Percentiles rank a stretch among this genome's conserved stretches.
Evolutionary conservation across 2,888 invertebrate species (phyloP).

Genomic region (Thymelicus acteon): DNA sequence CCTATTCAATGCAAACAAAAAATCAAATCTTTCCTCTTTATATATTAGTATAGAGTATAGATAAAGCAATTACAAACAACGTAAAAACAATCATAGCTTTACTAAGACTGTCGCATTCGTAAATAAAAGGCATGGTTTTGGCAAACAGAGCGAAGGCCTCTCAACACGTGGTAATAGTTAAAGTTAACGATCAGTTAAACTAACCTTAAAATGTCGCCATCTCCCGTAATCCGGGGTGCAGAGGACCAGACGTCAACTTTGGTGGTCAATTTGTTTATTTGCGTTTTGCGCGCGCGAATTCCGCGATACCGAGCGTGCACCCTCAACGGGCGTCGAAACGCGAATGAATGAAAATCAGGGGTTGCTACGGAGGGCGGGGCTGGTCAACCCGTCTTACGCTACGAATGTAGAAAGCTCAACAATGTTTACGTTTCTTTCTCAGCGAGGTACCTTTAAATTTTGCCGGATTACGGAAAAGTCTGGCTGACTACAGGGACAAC

Average conservation of each 20-base stretch:
- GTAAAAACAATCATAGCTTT: background rate
- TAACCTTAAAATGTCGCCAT: conserved; percentile 37
- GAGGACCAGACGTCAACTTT: conserved; percentile 24
- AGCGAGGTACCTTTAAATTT: conserved; percentile 30
- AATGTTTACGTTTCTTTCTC: conserved; percentile 18
- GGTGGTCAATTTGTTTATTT: conserved; percentile 60
- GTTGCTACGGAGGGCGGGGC: conserved; percentile 73
- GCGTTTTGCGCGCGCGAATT: conserved; percentile 53
- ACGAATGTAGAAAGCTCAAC: conserved; percentile 50
- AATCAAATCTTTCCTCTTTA: no score
- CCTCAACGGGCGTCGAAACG: conserved; percentile 54
- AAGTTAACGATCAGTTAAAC: conserved; percentile 25
- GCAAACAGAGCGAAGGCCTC: conserved; percentile 6
- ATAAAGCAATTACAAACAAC: background rate
- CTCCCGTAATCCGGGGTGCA: conserved; percentile 15
- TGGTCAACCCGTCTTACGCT: conserved; percentile 53
- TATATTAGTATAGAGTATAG: no score
- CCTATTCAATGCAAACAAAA: no score
- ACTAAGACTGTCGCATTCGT: background rate
- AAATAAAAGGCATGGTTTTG: background rate
- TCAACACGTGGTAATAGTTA: conserved; percentile 13
- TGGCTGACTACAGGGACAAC: conserved; percentile 51
- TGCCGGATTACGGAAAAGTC: conserved; percentile 62
- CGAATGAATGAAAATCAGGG: conserved; percentile 77
- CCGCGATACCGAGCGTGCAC: conserved; percentile 46